A percentile compares a stretch with the other conserved stretches of the same genome.
phyloP scores from a whole-genome alignment of 64 coral and sea anemone species.

The Platygyra sinensis region DNA sequence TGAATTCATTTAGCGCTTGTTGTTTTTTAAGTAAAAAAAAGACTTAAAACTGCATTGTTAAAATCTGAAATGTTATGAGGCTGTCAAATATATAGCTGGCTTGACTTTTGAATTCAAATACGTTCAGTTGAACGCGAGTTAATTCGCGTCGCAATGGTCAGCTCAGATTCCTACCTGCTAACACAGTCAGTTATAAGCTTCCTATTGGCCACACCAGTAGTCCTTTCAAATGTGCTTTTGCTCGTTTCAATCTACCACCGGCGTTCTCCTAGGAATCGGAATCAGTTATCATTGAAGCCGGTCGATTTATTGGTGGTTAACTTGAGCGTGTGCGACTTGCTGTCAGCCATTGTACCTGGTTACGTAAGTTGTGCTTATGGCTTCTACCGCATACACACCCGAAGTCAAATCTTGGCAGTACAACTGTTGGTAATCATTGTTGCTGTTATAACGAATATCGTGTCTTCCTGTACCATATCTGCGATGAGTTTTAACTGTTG shows the following conservation, averaged over 20 bases:
- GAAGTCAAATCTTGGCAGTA: not conserved
- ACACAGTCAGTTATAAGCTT: not conserved
- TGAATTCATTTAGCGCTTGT: too few species aligned
- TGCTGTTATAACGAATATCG: constrained; percentile 2
- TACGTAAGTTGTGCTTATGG: not conserved
- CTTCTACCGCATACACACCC: not conserved
- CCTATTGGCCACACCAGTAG: not conserved
- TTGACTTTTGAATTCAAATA: too few species aligned
- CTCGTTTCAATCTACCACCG: not conserved
- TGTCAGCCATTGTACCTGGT: not conserved
- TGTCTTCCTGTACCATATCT: not conserved
- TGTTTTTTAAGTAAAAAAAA: too few species aligned
- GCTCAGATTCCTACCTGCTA: too few species aligned
- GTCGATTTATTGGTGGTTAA: not conserved
- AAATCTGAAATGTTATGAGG: too few species aligned
- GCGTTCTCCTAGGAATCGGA: not conserved
- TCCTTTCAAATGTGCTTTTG: constrained; percentile 9
- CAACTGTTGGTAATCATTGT: not conserved
- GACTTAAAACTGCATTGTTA: too few species aligned
- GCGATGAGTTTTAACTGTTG: not conserved
- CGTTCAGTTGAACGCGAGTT: too few species aligned
- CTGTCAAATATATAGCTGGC: too few species aligned
- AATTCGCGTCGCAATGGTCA: too few species aligned
- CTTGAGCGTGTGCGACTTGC: not conserved
- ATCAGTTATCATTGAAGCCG: not conserved